Evolutionary conservation across 1,140 invertebrate species (phyloP), one percentile per base, ranked within the genome.

Genomic region (Pseudomyrmex dendroicus): DNA sequence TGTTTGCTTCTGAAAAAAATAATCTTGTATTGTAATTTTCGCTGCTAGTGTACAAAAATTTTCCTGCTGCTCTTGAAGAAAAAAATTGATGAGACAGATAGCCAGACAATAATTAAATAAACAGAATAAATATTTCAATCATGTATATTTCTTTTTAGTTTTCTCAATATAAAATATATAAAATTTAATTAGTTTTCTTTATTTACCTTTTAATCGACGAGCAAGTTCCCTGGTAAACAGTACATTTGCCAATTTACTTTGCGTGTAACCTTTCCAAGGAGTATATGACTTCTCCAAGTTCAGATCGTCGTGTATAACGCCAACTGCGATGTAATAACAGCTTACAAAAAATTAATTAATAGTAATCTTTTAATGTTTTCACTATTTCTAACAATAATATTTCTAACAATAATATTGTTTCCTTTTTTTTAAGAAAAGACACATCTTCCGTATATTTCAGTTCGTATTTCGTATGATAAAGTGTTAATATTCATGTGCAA

Each of bases 211-310:
- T 1, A 97, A 89, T 85, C 94, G 91, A 54, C 92, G 92, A 2
- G 95, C 92, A 8, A 98, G 91, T 91, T 97, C 96, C 50, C 93
- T 94, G 0, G 96, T 95, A 87, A 97, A 97, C n/a, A 97, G 91
- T 25, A 97, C 92, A 87, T 97, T 97, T 5, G 97, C 96, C 78
- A 97, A 87, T 95, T 98, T 98, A 90, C 97, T 97, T 89, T 97
- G 96, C 10, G 92, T 88, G 91, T 97, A 98, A 7, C 95, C 95
- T 15, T 88, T 90, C 2, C 95, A 82, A 2, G 96, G 92, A 73
- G 94, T 95, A 84, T 97, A 97, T 0, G 91, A 91, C 67, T 95
- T 95, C 70, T 96, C 95, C 56, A 94, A 95, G 91, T 97, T 97
- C 57, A 97, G 86, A 92, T 97, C 96, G 15, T 96, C 94, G 86